A percentile compares a stretch with the other conserved stretches of the same genome.
These are phyloP conservation scores for Nematostella vectensis DNA, from an alignment of 92 coral and sea anemone species.

Conservation along the genomic window DNA sequence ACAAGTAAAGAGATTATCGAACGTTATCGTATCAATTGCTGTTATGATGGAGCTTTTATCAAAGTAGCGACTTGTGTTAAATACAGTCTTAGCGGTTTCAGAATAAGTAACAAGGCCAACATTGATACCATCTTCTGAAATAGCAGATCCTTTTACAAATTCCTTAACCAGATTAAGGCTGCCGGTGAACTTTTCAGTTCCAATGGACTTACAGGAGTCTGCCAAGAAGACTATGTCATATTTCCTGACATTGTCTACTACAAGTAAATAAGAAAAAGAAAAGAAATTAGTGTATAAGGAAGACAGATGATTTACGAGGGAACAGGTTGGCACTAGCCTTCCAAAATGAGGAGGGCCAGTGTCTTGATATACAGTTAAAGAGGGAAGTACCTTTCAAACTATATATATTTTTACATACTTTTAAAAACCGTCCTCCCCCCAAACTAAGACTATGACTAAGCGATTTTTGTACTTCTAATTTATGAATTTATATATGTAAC, in stretches of 20 bases:
- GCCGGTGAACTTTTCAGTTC: background rate
- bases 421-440: too few relatives aligned
- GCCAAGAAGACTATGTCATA: background rate
- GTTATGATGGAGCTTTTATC: background rate
- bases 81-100: background rate
- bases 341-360: too few relatives aligned
- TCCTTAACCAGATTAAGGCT: background rate
- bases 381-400: too few relatives aligned
- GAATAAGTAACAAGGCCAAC: background rate
- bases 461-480: too few relatives aligned
- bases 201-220: background rate
- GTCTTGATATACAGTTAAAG: too few relatives aligned
- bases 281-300: too few relatives aligned
- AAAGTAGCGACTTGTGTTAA: slow-evolving; percentile 1
- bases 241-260: background rate
- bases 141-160: background rate
- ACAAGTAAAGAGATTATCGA: background rate
- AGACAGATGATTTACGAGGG: too few relatives aligned
- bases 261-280: too few relatives aligned
- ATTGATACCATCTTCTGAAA: background rate
- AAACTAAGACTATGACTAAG: too few relatives aligned
- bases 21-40: background rate
- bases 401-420: too few relatives aligned
- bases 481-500: too few relatives aligned
- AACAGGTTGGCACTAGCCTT: too few relatives aligned